Evolutionary conservation across 2,113 vertebrate genomes (phyloP), one percentile per base, ranked within the genome.

Genomic region (Psophia crepitans): DNA sequence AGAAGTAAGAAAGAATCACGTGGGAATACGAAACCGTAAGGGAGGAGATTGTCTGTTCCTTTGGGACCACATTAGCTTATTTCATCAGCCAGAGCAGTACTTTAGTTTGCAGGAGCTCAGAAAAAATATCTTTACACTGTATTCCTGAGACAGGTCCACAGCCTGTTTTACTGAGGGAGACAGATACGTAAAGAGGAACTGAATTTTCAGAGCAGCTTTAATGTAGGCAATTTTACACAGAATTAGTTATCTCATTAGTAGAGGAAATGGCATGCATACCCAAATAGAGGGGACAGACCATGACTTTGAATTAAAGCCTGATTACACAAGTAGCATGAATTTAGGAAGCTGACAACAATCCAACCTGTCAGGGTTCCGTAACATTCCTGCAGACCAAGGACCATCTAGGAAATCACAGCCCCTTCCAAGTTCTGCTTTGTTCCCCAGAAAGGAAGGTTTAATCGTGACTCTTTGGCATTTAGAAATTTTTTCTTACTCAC

Each of bases 331-430:
- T 44, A 89, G 41, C 58, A 43, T 37, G 39, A 63, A 56, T 68
- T 28, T 19, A 43, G 66, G 75, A 73, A 39, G 65, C 44, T 85
- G 69, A 56, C 61, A 43, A 13, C 9, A 21, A 10, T 3, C 5
- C 17, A 5, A 30, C 33, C 13, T 35, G 1, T 1, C 15, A 17
- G 32, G 37, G 8, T 19, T 33, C 71, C 24, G 1, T 16, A n/a
- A n/a, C 32, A 8, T 19, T 89, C 41, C 56, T 41, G 46, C 60
- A 66, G 65, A 30, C 37, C 24, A 18, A 14, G 74, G 57, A 41
- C 8, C 56, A 26, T 1, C n/a, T 0, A 27, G 66, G 61, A 54
- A 57, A 41, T 13, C 46, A 43, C 44, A 49, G 28, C 30, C 56
- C n/a, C 41, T 39, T 37, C 58, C 65, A 56, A n/a, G 30, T 15